Base-by-base conservation (phyloP, 2,888 invertebrate species). In the Scaptomyza polygonia region DNA sequence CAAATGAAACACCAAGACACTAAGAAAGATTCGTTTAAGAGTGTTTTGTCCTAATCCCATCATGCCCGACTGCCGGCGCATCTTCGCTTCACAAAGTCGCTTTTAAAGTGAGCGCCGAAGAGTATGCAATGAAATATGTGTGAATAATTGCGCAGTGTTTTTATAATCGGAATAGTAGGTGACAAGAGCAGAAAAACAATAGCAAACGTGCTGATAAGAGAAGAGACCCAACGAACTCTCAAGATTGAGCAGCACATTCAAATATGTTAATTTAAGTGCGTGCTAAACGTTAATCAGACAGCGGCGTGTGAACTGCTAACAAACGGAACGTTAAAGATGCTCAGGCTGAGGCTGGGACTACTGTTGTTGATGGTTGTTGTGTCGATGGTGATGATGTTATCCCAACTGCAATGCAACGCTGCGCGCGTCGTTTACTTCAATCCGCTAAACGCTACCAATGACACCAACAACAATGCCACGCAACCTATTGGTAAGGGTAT, bases 341-440 rank as follows among this genome's bases (percentile, higher is more conserved):
- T 55, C 45, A 30, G 48, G 25, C 43, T 42, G 30, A 18, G 32
- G 5, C 39, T 47, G 30, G 25, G 47, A 14, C 30, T 68, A 5
- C 14, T 72, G 5, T 1, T 25, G 14, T 12, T 61, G 4, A 9
- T 49, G 29, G 29, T 16, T 1, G 16, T 51, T 34, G 18, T 65
- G 3, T 7, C 14, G 36, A 48, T n/a, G 3, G 7, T 45, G 14
- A 21, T 59, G 27, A 14, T 57, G n/a, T 14, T 66, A 4, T 36
- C 54, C 25, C 45, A 49, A 39, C 39, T 43, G 36, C 34, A 44
- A 30, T 21, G 21, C 32, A 42, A 48, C 4, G 36, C 52, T 0
- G 72, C 70, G 8, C 77, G 79, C n/a, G 86, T 84, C 8, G 78
- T 84, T 5, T 83, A 77, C 45, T 84, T 40, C 7, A 81, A 80